Base-by-base conservation (phyloP, 2,888 invertebrate species). In the Hirudinaria manillensis region DNA sequence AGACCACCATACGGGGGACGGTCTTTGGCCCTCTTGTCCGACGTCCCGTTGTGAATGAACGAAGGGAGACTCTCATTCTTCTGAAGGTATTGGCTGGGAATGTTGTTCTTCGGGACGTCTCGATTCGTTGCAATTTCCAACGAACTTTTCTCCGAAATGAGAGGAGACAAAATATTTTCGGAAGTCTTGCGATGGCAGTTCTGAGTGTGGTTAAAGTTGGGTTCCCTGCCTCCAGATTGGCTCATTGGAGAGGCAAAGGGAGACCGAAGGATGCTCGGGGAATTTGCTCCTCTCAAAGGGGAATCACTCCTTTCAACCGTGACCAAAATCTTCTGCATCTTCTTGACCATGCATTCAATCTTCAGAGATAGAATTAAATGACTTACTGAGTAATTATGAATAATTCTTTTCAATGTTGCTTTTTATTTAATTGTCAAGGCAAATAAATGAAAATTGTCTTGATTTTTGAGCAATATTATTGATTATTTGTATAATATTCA, bases 221-320 rank as follows among this genome's bases (percentile, higher is more conserved):
- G 45, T 45, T 45, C 45, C 16, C 45, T 45, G 45, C 45, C 10
- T 10, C 38, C 38, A 10, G 4, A 38, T 6, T 10, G 3, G 10
- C 38, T 45, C 45, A 45, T 45, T 16, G 45, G 61, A 16, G 61
- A 61, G 61, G 19, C 4, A 61, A 29, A 10, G 1, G 61, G 61
- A 29, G 24, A 61, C 6, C 10, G 29, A 16, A 61, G 6, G 19
- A 61, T 61, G 24, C 10, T 61, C n/a, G 61, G 61, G 2, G 61
- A 61, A 19, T 24, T 61, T n/a, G 7, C 29, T 61, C 61, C 36
- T 34, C 68, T 68, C 70, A 90, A 86, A 56, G 91, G 89, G 79
- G 91, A 91, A 16, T 94, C 93, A 84, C 92, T 93, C 83, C 93
- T 92, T 85, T 94, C 94, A 81, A 94, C 92, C 3, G 93, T 94